Percentiles rank a stretch among this genome's conserved stretches.
These are phyloP conservation scores for Desmophyllum pertusum DNA, from an alignment of 92 coral and sea anemone genomes.

Conservation along the genomic window DNA sequence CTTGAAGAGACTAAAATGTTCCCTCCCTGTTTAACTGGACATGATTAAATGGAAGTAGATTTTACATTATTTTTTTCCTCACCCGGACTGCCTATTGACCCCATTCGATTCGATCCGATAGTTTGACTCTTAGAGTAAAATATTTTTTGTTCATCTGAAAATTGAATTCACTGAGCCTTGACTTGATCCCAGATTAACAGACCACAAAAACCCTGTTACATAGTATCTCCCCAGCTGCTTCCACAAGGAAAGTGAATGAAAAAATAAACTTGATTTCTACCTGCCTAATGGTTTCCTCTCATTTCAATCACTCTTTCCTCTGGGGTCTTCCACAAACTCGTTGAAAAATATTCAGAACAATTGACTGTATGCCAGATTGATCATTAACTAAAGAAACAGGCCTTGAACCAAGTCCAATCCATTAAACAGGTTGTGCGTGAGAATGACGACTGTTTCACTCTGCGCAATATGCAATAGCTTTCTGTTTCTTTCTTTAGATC, in stretches of 20 bases:
- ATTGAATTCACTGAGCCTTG: too few species aligned
- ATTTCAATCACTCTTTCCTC: constrained; percentile 74
- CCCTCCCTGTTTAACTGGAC: background rate
- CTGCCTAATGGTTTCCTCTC: constrained; percentile 77
- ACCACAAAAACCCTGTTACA: background rate
- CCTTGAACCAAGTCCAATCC: constrained; percentile 88
- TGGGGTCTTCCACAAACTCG: constrained; percentile 72
- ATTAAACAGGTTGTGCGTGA: constrained; percentile 87
- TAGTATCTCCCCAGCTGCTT: too few species aligned
- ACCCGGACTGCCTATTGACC: background rate
- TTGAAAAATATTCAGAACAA: constrained; percentile 48
- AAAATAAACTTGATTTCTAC: constrained; percentile 41
- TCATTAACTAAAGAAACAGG: constrained; percentile 78
- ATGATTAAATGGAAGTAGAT: too few species aligned
- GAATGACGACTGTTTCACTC: constrained; percentile 75
- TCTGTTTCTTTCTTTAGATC: constrained; percentile 68
- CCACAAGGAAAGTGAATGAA: too few species aligned
- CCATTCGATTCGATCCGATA: too few species aligned
- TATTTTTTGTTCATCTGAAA: too few species aligned
- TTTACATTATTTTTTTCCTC: background rate
- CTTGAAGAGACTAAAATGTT: background rate
- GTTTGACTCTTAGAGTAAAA: too few species aligned
- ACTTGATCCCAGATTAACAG: background rate
- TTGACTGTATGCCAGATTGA: constrained; percentile 45
- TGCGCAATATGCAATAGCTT: constrained; percentile 74